phyloP scores from a whole-genome alignment of 2,888 invertebrate genomes.

The Drosophila flavopinicola region DNA sequence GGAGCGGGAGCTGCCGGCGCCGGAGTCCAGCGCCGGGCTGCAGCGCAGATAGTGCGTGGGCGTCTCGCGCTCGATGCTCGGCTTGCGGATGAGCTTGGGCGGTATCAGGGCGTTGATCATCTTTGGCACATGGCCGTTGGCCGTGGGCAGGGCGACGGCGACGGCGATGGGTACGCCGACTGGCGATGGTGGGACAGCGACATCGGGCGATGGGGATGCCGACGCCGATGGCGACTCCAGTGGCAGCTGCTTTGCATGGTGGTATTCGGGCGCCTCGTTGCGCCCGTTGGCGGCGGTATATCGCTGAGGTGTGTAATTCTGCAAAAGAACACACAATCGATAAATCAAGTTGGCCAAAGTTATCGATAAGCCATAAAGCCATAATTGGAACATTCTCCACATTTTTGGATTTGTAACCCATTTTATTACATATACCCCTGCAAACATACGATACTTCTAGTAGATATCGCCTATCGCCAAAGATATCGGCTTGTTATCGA shows the following conservation, averaged over 20 bases:
- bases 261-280: slow-evolving; percentile 82
- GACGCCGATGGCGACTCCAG: slow-evolving; percentile 81
- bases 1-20: slow-evolving; percentile 94
- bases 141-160: slow-evolving; percentile 64
- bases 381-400: too few species aligned
- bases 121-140: slow-evolving; percentile 84
- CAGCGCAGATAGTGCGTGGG: slow-evolving; percentile 90
- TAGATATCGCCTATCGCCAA: too few species aligned
- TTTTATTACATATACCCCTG: too few species aligned
- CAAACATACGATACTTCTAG: too few species aligned
- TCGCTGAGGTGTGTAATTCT: slow-evolving; percentile 82
- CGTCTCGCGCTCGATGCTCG: slow-evolving; percentile 93
- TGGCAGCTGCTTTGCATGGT: slow-evolving; percentile 81
- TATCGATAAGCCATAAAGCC: slow-evolving; percentile 14
- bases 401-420: too few species aligned
- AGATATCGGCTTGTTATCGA: too few species aligned
- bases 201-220: slow-evolving; percentile 80
- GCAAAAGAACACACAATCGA: slow-evolving; percentile 27
- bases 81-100: slow-evolving; percentile 92
- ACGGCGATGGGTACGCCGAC: slow-evolving; percentile 43
- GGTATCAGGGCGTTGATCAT: slow-evolving; percentile 86
- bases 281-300: slow-evolving; percentile 82
- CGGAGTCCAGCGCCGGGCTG: slow-evolving; percentile 94
- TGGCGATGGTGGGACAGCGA: slow-evolving; percentile 64
- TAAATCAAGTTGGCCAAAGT: neutral